These are phyloP conservation scores for Theocolax elegans DNA, from an alignment of 1,140 invertebrate species.

Conservation along the genomic window DNA sequence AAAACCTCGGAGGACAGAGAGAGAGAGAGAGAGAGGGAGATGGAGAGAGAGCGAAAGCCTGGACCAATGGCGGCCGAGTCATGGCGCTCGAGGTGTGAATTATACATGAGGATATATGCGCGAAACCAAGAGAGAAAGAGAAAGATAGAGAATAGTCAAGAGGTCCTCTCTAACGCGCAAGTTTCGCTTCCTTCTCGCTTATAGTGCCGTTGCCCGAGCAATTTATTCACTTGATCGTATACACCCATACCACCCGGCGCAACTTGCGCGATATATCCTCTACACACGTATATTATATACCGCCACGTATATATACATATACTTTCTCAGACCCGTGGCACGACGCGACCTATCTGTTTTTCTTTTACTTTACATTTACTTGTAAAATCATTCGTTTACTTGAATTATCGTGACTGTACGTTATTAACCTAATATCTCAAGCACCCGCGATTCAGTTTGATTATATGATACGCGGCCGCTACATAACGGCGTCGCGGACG, in stretches of 20 bases:
- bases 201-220: conserved; percentile 22
- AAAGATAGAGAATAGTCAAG: background rate
- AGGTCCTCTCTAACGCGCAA: too few species aligned
- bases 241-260: conserved; percentile 31
- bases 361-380: conserved; percentile 21
- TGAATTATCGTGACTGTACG: background rate
- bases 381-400: background rate
- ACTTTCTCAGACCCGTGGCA: conserved; percentile 46
- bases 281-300: too few species aligned
- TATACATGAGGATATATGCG: conserved; percentile 65
- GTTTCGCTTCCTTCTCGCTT: too few species aligned
- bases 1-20: too few species aligned
- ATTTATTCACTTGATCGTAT: conserved; percentile 44
- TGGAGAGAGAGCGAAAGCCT: background rate
- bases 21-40: background rate
- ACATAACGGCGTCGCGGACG: too few species aligned
- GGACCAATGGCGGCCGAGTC: conserved; percentile 61
- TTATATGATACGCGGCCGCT: background rate
- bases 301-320: conserved; percentile 52
- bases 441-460: background rate
- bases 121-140: background rate
- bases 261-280: too few species aligned
- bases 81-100: conserved; percentile 68
- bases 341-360: background rate
- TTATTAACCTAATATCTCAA: background rate